phyloP scores from a whole-genome alignment of 2,113 vertebrate species.

The Triplophysa siluroides region DNA sequence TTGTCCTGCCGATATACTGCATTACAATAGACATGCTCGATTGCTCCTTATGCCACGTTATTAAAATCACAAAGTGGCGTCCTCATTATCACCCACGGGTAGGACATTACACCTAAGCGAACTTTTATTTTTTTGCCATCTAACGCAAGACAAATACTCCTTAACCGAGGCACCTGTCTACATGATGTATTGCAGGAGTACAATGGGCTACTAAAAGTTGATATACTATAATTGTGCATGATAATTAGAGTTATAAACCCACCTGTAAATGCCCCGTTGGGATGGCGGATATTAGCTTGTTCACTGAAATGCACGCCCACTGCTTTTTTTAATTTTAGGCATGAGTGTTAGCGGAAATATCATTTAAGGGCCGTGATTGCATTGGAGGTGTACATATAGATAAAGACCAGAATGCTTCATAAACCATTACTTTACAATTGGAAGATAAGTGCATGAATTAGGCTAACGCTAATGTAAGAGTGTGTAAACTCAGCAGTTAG shows the following conservation, averaged over 20 bases:
- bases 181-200: slow-evolving; percentile 67
- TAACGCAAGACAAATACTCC: slow-evolving; percentile 62
- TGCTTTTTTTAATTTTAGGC: slow-evolving; percentile 79
- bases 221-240: slow-evolving; percentile 77
- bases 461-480: slow-evolving; percentile 74
- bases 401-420: slow-evolving; percentile 76
- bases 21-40: slow-evolving; percentile 44
- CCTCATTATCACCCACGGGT: slow-evolving; percentile 52
- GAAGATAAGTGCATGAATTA: slow-evolving; percentile 80
- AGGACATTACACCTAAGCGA: slow-evolving; percentile 53
- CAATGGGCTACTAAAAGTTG: slow-evolving; percentile 74
- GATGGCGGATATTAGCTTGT: slow-evolving; percentile 73
- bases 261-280: slow-evolving; percentile 76
- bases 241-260: slow-evolving; percentile 81
- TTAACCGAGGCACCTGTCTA: slow-evolving; percentile 65
- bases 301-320: slow-evolving; percentile 76
- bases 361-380: slow-evolving; percentile 72
- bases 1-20: slow-evolving; percentile 32
- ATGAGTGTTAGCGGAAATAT: slow-evolving; percentile 79
- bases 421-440: slow-evolving; percentile 73
- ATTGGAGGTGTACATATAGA: slow-evolving; percentile 77
- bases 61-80: slow-evolving; percentile 51
- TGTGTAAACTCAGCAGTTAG: slow-evolving; percentile 77
- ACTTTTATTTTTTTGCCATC: slow-evolving; percentile 54
- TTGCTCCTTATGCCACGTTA: slow-evolving; percentile 43